Conservation (phyloP, 2,888 invertebrate genomes). For the Electrophaes corylata region DNA sequence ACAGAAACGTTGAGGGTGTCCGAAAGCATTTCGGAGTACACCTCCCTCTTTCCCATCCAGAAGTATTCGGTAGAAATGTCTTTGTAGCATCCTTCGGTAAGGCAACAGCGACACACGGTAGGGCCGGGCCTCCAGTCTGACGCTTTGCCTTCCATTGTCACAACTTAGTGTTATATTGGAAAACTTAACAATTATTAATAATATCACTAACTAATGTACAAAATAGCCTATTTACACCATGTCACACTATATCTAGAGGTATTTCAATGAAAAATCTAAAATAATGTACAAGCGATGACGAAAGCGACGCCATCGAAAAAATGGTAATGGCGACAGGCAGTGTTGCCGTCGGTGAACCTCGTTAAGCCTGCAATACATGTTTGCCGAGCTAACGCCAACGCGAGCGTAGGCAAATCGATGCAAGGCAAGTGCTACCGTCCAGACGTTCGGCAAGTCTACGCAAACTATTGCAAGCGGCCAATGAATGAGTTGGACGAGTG, state of each 20-base stretch:
- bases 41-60: conserved; percentile 80
- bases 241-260: conserved; percentile 15
- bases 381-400: too few relatives aligned
- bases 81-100: conserved; percentile 76
- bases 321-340: conserved; percentile 7
- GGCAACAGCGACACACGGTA: conserved; percentile 76
- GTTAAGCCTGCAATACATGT: too few relatives aligned
- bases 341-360: too few relatives aligned
- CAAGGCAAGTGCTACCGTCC: too few relatives aligned
- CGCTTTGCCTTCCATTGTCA: conserved; percentile 68
- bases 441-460: too few relatives aligned
- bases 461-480: too few relatives aligned
- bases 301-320: conserved; percentile 36
- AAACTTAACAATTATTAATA: conserved; percentile 51
- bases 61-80: conserved; percentile 81
- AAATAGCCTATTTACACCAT: conserved; percentile 33
- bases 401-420: too few relatives aligned
- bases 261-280: conserved; percentile 11
- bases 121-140: conserved; percentile 76
- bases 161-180: conserved; percentile 53
- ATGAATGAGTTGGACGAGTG: too few relatives aligned
- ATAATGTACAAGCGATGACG: conserved; percentile 9
- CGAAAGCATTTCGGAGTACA: conserved; percentile 74
- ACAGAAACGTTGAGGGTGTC: conserved; percentile 69
- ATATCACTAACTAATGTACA: conserved; percentile 40